Evolutionary conservation across 2,888 invertebrate species (phyloP), one percentile per base, ranked within the genome.

Genomic region (Pediacus dermestoides): DNA sequence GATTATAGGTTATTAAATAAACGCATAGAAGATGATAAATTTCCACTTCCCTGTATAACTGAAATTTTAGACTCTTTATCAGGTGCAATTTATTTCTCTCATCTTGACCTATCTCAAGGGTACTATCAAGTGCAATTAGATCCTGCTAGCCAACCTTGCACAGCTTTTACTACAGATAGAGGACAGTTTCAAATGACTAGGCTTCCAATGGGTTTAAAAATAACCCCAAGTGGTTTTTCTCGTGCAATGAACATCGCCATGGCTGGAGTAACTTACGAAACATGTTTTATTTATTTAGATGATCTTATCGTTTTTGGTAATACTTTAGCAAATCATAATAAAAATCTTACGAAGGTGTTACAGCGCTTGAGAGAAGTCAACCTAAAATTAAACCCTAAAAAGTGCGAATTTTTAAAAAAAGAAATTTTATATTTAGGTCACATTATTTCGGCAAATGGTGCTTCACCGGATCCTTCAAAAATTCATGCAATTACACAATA

Each of bases 351-450:
- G 21, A 34, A 32, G 25, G 27, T 35, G 4, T 27, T 23, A 4
- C 9, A 23, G 9, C 23, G 23, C 4, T n/a, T 23, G 15, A 35
- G 51, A 16, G 35, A 37, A 16, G 49, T 50, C 46, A 26, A 27
- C 16, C 16, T 35, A 28, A 27, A 35, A 15, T 27, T 35, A 37
- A 47, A 53, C 38, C 49, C 49, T 2, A 27, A 10, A 12, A 50
- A 50, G 40, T 49, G 49, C 36, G 37, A 48, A 22, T 52, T 50
- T 37, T 31, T 47, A 21, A 36, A 39, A 30, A 44, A 49, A 41
- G 41, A 48, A 36, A 34, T 45, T 14, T 35, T 50, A 23, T 28
- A 39, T 16, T 21, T 39, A 27, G 22, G 10, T 7, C 42, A 46
- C 35, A 25, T 42, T 22, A 39, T 43, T 18, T 42, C 44, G 15